Evolutionary conservation across 2,888 invertebrate genomes (phyloP).

Genomic region (Trichogramma evanescens): DNA sequence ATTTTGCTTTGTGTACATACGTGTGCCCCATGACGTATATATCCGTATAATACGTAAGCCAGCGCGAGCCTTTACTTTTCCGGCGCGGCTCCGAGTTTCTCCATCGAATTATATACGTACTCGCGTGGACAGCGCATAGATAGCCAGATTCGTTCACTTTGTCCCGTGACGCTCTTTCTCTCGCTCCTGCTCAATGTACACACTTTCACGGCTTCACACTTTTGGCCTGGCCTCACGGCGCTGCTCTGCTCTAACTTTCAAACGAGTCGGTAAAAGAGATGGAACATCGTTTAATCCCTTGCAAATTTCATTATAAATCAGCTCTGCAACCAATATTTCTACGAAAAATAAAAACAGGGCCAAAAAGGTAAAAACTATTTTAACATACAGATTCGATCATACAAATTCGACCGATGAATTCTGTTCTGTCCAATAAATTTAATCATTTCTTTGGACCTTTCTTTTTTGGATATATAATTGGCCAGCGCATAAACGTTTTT

Average conservation of each 20-base stretch:
- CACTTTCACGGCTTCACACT: constrained; percentile 22
- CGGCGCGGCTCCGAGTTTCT: constrained; percentile 18
- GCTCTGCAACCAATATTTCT: not conserved
- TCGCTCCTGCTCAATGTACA: too few species aligned
- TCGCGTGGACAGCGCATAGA: constrained; percentile 27
- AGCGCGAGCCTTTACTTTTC: constrained; percentile 5
- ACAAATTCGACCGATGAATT: too few species aligned
- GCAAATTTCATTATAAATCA: constrained; percentile 19
- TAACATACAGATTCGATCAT: too few species aligned
- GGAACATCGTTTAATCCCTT: constrained; percentile 9
- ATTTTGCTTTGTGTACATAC: constrained; percentile 28
- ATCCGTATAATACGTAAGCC: not conserved
- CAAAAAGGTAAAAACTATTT: too few species aligned
- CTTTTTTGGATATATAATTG: too few species aligned
- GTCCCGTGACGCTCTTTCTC: constrained; percentile 12
- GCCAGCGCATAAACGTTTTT: too few species aligned
- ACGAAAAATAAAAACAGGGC: too few species aligned
- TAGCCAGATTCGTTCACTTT: constrained; percentile 21
- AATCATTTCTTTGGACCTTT: too few species aligned
- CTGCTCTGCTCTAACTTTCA: constrained; percentile 11
- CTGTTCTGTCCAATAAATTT: too few species aligned
- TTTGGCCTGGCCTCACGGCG: constrained; percentile 1
- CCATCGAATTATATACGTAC: constrained; percentile 24
- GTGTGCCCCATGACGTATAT: not conserved
- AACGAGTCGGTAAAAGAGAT: constrained; percentile 3